Percentiles rank a stretch among this genome's conserved stretches.
Conservation (phyloP, 2,888 invertebrate genomes). For the Netelia virgata region DNA sequence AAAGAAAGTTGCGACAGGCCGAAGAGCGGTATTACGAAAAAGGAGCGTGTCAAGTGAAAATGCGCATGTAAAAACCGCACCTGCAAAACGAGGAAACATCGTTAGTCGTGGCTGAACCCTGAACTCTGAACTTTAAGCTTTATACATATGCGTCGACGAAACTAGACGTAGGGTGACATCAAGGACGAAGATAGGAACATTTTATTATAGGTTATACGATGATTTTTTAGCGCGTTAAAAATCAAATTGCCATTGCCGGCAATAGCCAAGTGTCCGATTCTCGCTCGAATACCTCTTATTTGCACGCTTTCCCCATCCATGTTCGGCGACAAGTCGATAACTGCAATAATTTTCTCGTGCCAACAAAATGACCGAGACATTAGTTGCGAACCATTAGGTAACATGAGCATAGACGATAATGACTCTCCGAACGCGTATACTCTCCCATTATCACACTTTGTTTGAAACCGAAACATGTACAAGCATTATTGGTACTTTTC, state of each 20-base stretch:
- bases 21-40: background rate
- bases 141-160: conserved; percentile 23
- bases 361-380: too few relatives aligned
- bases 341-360: background rate
- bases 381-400: background rate
- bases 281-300: background rate
- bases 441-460: background rate
- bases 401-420: background rate
- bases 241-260: too few relatives aligned
- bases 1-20: conserved; percentile 14
- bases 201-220: background rate
- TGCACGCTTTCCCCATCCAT: background rate
- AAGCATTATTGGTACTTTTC: too few relatives aligned
- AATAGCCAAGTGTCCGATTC: too few relatives aligned
- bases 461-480: too few relatives aligned
- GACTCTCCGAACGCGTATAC: background rate
- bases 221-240: too few relatives aligned
- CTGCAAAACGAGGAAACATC: conserved; percentile 58
- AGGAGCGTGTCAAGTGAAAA: conserved; percentile 51
- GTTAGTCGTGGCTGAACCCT: conserved; percentile 58
- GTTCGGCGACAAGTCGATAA: background rate
- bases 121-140: conserved; percentile 59
- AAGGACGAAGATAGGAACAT: conserved; percentile 13
- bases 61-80: conserved; percentile 61
- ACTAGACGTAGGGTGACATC: background rate